These are phyloP conservation scores for Herpetotheres cachinnans DNA, from an alignment of 2,113 vertebrate genomes.

Conservation along the genomic window DNA sequence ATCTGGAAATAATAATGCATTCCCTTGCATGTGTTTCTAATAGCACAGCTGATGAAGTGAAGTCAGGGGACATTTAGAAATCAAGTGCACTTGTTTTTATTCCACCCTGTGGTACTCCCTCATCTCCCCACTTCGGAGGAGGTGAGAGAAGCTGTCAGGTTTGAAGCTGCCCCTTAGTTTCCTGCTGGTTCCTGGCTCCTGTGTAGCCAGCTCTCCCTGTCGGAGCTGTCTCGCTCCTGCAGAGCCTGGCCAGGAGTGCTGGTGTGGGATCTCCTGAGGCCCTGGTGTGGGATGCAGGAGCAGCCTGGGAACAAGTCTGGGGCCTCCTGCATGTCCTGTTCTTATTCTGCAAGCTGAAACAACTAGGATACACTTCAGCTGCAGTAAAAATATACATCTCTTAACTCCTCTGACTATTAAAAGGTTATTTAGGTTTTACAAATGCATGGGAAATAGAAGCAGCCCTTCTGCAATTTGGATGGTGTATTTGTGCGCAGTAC, in stretches of 20 bases:
- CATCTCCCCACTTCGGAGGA: background rate
- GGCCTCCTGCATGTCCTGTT: background rate
- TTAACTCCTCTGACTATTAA: background rate
- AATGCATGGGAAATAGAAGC: background rate
- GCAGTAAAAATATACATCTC: background rate
- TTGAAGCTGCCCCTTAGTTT: background rate
- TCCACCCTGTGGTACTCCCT: accelerated
- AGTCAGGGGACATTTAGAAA: background rate
- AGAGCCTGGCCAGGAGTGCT: background rate
- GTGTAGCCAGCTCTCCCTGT: background rate
- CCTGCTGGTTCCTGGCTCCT: background rate
- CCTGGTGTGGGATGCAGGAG: background rate
- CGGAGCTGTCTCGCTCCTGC: background rate
- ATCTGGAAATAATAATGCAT: accelerated
- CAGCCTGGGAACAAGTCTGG: background rate
- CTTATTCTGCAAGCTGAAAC: background rate
- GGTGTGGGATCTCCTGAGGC: background rate
- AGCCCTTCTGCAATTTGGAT: background rate
- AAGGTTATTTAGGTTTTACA: background rate
- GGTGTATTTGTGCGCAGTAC: background rate
- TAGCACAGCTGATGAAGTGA: background rate
- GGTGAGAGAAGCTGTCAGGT: background rate
- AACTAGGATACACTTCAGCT: background rate
- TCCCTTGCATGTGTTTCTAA: background rate
- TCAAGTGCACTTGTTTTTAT: background rate